Evolutionary conservation across 2,797 vertebrate species (phyloP).

Genomic region (Rhinichthys osculus): DNA sequence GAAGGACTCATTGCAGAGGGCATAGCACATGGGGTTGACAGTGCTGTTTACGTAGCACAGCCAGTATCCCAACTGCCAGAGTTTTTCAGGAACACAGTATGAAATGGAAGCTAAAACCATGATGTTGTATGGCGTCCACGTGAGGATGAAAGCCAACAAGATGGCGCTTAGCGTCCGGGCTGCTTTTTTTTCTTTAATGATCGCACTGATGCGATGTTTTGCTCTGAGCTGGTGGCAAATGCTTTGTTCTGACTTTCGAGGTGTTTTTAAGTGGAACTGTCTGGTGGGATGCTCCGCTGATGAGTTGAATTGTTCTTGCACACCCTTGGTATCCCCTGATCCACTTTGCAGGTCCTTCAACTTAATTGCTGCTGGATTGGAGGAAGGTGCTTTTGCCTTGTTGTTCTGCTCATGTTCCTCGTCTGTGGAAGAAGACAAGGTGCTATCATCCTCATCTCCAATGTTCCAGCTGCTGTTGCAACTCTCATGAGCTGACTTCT

Average conservation of each 20-base stretch:
- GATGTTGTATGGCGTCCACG: slow-evolving; percentile 86
- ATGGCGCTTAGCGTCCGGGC: slow-evolving; percentile 82
- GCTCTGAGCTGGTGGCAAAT: slow-evolving; percentile 65
- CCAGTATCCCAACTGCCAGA: slow-evolving; percentile 86
- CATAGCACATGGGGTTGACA: slow-evolving; percentile 84
- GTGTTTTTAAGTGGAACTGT: slow-evolving; percentile 32
- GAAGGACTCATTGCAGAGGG: slow-evolving; percentile 82
- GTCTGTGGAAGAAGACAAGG: slow-evolving; percentile 74
- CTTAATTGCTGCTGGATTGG: slow-evolving; percentile 64
- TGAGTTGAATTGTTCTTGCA: slow-evolving; percentile 18
- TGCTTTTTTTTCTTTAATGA: slow-evolving; percentile 83
- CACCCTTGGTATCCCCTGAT: slow-evolving; percentile 22
- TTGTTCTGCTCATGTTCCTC: slow-evolving; percentile 72
- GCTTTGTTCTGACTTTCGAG: slow-evolving; percentile 42
- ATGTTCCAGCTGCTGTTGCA: slow-evolving; percentile 73
- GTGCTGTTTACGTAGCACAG: slow-evolving; percentile 86
- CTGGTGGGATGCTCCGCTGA: neutral
- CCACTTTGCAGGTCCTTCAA: slow-evolving; percentile 43
- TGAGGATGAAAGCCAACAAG: slow-evolving; percentile 82
- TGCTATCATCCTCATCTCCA: slow-evolving; percentile 65
- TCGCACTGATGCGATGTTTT: slow-evolving; percentile 73
- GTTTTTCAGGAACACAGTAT: slow-evolving; percentile 76
- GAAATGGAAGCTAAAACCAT: slow-evolving; percentile 85
- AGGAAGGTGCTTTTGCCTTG: slow-evolving; percentile 54
- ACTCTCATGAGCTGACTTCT: slow-evolving; percentile 31